These are phyloP conservation scores for Ambastaia sidthimunki DNA, from an alignment of 2,797 vertebrate genomes.

Conservation along the genomic window DNA sequence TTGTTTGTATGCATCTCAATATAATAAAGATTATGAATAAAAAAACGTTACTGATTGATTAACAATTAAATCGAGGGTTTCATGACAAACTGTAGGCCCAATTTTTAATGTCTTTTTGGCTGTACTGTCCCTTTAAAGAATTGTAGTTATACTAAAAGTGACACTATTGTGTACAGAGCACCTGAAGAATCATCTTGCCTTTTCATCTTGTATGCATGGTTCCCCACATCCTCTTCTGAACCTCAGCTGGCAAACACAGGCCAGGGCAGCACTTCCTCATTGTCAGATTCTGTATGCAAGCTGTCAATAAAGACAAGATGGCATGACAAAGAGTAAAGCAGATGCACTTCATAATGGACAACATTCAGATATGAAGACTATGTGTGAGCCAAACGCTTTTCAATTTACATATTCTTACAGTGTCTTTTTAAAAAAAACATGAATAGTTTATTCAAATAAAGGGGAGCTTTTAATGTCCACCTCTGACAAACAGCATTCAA, in stretches of 20 bases:
- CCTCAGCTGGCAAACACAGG: neutral
- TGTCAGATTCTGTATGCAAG: constrained; percentile 30
- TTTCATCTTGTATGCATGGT: constrained; percentile 1
- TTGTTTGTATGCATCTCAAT: no score
- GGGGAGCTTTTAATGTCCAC: constrained; percentile 73
- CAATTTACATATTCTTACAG: constrained; percentile 58
- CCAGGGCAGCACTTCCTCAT: neutral
- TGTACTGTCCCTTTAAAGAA: neutral
- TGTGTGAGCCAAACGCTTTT: constrained; percentile 30
- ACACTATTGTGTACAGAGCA: neutral
- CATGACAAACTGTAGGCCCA: no score
- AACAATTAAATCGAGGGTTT: no score
- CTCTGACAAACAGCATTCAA: constrained; percentile 74
- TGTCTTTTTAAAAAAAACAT: constrained; percentile 53
- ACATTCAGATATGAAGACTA: constrained; percentile 42
- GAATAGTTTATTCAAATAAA: constrained; percentile 81
- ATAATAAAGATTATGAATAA: no score
- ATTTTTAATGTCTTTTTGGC: neutral
- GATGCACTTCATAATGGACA: constrained; percentile 38
- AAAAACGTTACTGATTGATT: no score
- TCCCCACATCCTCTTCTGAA: constrained; percentile 3
- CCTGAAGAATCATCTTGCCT: neutral
- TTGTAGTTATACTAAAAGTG: neutral
- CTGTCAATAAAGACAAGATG: constrained; percentile 51
- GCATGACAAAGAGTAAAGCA: constrained; percentile 42